Conservation (phyloP, 2,797 vertebrate species). For the Gymnopithys bicolor region DNA sequence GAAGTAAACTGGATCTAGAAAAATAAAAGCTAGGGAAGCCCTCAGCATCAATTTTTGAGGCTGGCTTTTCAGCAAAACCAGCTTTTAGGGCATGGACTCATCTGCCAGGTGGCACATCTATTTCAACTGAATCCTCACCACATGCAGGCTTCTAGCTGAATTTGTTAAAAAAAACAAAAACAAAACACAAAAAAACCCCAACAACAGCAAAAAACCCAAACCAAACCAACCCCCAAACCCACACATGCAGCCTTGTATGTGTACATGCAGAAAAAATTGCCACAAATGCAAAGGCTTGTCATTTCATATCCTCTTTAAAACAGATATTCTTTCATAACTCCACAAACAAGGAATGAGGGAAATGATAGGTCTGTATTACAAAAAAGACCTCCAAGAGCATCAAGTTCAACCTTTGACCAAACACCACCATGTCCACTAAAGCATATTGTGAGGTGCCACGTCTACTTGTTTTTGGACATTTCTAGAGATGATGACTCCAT, state of each 20-base stretch:
- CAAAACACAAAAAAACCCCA: not conserved
- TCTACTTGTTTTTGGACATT: not conserved
- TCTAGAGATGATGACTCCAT: not conserved
- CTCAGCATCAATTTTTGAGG: not conserved
- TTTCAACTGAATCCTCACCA: not conserved
- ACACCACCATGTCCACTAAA: not conserved
- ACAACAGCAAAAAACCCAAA: not conserved
- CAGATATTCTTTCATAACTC: not conserved
- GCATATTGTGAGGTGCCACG: fast-evolving
- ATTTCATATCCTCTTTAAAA: not conserved
- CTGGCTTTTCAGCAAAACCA: not conserved
- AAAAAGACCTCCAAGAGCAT: not conserved
- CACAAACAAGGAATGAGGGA: not conserved
- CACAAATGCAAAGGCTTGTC: not conserved
- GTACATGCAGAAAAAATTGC: not conserved
- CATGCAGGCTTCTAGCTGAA: not conserved
- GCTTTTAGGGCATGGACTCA: not conserved
- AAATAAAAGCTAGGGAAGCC: not conserved
- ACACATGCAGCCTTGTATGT: not conserved
- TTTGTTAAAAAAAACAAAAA: not conserved
- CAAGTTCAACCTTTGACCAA: not conserved
- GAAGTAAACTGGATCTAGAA: not conserved
- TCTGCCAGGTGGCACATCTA: not conserved
- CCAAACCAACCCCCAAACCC: not conserved
- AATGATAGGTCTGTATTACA: not conserved